These are phyloP conservation scores for Lacerta bilineata DNA, from an alignment of 2,797 vertebrate genomes.

Conservation along the genomic window DNA sequence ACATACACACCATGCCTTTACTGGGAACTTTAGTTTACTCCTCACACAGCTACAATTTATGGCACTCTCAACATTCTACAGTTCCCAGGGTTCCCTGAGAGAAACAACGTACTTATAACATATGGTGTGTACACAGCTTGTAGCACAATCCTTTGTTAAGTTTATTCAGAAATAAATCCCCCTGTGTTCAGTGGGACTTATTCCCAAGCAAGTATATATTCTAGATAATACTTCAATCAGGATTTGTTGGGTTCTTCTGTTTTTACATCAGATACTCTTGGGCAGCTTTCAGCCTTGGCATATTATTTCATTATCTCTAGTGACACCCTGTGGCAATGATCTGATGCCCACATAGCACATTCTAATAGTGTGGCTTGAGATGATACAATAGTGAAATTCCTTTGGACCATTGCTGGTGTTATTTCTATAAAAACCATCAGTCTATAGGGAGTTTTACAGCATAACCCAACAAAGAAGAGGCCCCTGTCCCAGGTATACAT, in stretches of 20 bases:
- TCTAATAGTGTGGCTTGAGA: too few species aligned
- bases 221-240: too few species aligned
- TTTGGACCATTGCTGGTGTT: background rate
- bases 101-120: too few species aligned
- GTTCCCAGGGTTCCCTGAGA: too few species aligned
- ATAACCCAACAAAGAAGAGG: background rate
- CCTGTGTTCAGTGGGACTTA: background rate
- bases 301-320: conserved; percentile 50
- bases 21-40: too few species aligned
- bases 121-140: background rate
- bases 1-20: too few species aligned
- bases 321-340: conserved; percentile 68
- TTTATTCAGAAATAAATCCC: background rate
- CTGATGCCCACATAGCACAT: background rate
- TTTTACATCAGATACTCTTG: background rate
- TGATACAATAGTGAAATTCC: background rate
- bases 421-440: background rate
- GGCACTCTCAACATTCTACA: too few species aligned
- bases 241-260: conserved; percentile 5
- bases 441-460: background rate
- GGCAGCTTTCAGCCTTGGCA: background rate
- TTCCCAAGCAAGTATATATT: background rate
- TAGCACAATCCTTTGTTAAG: background rate
- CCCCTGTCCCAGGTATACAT: background rate
- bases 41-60: too few species aligned